Percentiles rank a stretch among this genome's conserved stretches.
phyloP scores from a whole-genome alignment of 2,113 vertebrate species.

The Pao palembangensis region DNA sequence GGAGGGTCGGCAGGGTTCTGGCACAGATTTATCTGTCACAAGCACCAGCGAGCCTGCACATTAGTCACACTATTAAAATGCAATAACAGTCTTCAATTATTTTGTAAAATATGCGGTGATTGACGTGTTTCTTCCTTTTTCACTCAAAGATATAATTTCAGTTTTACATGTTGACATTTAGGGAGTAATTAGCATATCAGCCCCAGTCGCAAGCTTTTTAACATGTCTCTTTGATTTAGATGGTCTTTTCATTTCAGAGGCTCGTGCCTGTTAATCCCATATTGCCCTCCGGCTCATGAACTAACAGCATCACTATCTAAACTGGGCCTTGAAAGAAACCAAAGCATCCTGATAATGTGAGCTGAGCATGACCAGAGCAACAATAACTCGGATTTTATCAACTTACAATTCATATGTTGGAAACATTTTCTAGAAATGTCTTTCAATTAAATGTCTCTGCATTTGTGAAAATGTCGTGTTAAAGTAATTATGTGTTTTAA shows the following conservation, averaged over 20 bases:
- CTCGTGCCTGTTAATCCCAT: constrained; percentile 42
- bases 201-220: constrained; percentile 36
- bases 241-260: constrained; percentile 47
- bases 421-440: neutral
- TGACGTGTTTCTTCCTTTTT: constrained; percentile 42
- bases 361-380: neutral
- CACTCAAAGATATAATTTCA: constrained; percentile 50
- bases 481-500: neutral
- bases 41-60: constrained; percentile 19
- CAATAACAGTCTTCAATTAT: constrained; percentile 42
- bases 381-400: constrained; percentile 1
- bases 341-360: neutral
- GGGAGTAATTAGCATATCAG: constrained; percentile 47
- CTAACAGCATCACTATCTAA: constrained; percentile 26
- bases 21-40: constrained; percentile 29
- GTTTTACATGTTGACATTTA: constrained; percentile 60
- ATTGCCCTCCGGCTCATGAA: constrained; percentile 25
- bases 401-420: neutral
- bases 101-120: constrained; percentile 35
- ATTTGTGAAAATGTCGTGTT: neutral
- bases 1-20: constrained; percentile 5
- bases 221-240: constrained; percentile 51
- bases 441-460: neutral
- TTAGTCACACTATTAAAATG: constrained; percentile 49
- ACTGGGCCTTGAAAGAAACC: constrained; percentile 14